Evolutionary conservation across 2,113 vertebrate genomes (phyloP).

Genomic region (Hippocampus abdominalis): DNA sequence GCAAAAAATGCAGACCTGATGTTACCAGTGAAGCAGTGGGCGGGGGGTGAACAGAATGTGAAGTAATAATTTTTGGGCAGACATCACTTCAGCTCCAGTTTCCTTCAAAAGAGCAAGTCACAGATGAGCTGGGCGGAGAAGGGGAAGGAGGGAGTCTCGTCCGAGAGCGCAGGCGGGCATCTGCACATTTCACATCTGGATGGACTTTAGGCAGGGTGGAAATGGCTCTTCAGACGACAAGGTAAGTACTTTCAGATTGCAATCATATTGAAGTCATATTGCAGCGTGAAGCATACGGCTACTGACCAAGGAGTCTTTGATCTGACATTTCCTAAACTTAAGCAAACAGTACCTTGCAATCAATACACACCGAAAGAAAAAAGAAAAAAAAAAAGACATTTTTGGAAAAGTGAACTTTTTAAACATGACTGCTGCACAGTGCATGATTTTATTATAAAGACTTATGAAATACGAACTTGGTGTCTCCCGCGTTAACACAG

Average conservation of each 20-base stretch:
- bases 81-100: conserved; percentile 51
- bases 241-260: conserved; percentile 31
- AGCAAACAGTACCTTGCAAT: background rate
- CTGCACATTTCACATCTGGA: conserved; percentile 37
- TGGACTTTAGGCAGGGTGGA: conserved; percentile 7
- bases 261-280: background rate
- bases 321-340: background rate
- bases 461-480: background rate
- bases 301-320: background rate
- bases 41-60: background rate
- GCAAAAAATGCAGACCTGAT: conserved; percentile 1
- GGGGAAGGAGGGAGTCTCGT: conserved; percentile 7
- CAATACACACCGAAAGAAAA: too few species aligned
- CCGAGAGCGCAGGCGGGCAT: conserved; percentile 6
- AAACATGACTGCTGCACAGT: background rate
- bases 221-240: conserved; percentile 50
- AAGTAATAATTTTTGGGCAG: conserved; percentile 18
- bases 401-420: background rate
- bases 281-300: background rate
- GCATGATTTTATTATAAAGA: background rate
- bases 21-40: background rate
- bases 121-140: conserved; percentile 19
- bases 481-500: background rate
- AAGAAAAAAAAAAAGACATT: background rate
- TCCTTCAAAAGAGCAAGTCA: conserved; percentile 39